phyloP scores from a whole-genome alignment of 2,888 invertebrate genomes.

The Miltochrista miniata region DNA sequence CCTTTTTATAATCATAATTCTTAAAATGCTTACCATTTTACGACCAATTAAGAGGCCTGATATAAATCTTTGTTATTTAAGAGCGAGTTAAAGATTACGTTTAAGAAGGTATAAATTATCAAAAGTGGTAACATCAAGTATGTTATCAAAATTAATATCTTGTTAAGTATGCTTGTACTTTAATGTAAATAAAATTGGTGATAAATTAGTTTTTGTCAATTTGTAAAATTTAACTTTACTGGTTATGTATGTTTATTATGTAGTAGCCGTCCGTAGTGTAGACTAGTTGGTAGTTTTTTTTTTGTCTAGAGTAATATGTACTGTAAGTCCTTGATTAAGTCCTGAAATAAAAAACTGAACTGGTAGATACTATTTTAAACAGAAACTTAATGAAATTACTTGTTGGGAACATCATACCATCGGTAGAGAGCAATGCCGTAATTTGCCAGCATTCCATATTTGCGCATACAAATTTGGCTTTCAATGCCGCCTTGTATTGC shows the following conservation, averaged over 20 bases:
- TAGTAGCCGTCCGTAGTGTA: no score
- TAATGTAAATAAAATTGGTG: background rate
- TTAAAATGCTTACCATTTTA: conserved; percentile 16
- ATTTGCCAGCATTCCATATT: background rate
- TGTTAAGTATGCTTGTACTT: conserved; percentile 2
- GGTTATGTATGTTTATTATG: no score
- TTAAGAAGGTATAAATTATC: conserved; percentile 10
- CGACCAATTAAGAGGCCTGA: conserved; percentile 19
- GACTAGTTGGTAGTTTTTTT: no score
- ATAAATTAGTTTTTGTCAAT: background rate
- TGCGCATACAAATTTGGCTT: background rate
- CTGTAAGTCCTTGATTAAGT: no score
- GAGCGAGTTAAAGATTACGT: conserved; percentile 6
- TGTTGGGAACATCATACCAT: no score
- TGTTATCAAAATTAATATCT: conserved; percentile 4
- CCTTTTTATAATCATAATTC: conserved; percentile 5
- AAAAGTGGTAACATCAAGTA: background rate
- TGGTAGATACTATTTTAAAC: no score
- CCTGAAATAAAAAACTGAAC: no score
- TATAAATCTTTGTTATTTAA: conserved; percentile 32
- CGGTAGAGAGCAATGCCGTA: no score
- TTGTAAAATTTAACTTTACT: background rate
- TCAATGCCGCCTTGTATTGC: background rate
- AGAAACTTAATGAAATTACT: no score
- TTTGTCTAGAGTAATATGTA: no score